Evolutionary conservation across 2,113 vertebrate genomes (phyloP).

Genomic region (Sinocyclocheilus maitianheensis): DNA sequence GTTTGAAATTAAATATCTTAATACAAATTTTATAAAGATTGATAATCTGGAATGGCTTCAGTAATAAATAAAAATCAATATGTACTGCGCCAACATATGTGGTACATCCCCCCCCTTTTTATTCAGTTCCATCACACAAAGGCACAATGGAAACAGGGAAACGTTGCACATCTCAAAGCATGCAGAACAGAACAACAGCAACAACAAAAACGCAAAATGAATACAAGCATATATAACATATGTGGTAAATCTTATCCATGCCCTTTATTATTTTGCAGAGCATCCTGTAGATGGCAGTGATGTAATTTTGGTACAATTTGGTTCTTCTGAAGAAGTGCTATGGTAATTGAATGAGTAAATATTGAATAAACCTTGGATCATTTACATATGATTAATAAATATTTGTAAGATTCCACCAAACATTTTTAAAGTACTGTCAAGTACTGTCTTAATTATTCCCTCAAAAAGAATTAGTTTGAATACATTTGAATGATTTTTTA

Average conservation of each 20-base stretch:
- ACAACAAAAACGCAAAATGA: too few species aligned
- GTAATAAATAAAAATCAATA: neutral
- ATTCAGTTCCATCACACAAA: neutral
- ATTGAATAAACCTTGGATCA: too few species aligned
- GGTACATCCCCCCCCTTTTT: too few species aligned
- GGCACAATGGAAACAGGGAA: too few species aligned
- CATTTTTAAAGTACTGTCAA: neutral
- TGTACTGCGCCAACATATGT: too few species aligned
- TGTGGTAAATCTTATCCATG: neutral
- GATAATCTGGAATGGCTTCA: neutral
- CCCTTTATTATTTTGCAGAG: neutral
- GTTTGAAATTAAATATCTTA: neutral
- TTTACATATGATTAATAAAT: neutral
- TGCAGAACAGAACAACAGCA: too few species aligned
- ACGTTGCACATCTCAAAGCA: too few species aligned
- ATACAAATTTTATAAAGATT: neutral
- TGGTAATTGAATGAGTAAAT: neutral
- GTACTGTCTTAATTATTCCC: neutral
- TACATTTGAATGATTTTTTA: neutral
- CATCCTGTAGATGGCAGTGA: conserved; percentile 7
- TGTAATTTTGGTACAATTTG: neutral
- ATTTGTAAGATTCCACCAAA: neutral
- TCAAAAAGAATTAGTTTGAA: conserved; percentile 15
- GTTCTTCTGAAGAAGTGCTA: neutral
- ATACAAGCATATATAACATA: too few species aligned